Percentiles rank a stretch among this genome's conserved stretches.
Conservation (phyloP, 2,888 invertebrate genomes). For the Phortica okadai region DNA sequence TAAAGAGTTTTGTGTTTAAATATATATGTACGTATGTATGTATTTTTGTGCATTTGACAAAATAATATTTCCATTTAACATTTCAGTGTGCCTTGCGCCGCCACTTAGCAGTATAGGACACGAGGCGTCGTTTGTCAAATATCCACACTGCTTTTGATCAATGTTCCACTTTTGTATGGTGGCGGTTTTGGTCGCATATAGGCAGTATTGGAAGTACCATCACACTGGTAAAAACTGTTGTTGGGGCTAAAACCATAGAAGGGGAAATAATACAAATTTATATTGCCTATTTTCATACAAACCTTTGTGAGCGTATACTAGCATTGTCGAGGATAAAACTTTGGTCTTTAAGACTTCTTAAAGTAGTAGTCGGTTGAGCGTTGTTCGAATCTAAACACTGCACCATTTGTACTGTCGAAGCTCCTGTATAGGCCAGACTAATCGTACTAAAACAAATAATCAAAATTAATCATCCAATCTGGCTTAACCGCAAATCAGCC, state of each 20-base stretch:
- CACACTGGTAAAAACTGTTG: constrained; percentile 78
- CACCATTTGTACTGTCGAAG: constrained; percentile 80
- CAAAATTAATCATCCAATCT: not conserved
- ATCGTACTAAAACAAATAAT: constrained; percentile 48
- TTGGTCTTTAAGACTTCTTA: constrained; percentile 80
- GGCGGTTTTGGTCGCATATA: constrained; percentile 76
- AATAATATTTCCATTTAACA: not conserved
- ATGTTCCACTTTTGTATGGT: constrained; percentile 73
- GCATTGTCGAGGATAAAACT: constrained; percentile 74
- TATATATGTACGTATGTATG: too few relatives aligned
- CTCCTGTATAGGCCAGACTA: constrained; percentile 70
- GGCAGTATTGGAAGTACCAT: constrained; percentile 77
- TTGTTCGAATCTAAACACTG: constrained; percentile 79
- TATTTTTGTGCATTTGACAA: too few relatives aligned
- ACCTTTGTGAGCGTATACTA: constrained; percentile 76
- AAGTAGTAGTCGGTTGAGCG: constrained; percentile 79
- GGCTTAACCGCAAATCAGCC: too few relatives aligned
- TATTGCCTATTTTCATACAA: not conserved
- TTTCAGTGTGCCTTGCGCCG: not conserved
- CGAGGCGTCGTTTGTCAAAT: constrained; percentile 76
- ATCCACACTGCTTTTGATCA: constrained; percentile 71
- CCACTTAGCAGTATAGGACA: constrained; percentile 74
- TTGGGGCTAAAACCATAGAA: constrained; percentile 77
- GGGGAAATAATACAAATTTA: not conserved
- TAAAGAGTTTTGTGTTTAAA: too few relatives aligned